Percentiles rank a stretch among this genome's conserved stretches.
phyloP scores from a whole-genome alignment of 2,888 invertebrate species.

The Calameuta pallipes region DNA sequence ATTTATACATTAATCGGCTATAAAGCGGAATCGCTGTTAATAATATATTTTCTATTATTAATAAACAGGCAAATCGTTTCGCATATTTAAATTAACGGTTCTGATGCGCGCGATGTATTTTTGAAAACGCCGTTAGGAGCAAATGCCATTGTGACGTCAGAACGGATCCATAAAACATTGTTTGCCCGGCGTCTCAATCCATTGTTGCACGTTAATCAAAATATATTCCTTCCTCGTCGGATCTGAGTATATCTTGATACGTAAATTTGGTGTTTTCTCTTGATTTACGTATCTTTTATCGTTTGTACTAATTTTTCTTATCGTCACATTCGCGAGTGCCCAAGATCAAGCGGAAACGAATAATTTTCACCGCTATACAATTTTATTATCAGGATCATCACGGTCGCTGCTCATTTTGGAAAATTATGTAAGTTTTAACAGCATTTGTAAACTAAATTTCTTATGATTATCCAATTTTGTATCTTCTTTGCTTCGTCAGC shows the following conservation, averaged over 20 bases:
- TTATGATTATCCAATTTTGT: neutral
- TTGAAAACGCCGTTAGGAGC: neutral
- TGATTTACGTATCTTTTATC: neutral
- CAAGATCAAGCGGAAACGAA: neutral
- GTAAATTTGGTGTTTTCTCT: neutral
- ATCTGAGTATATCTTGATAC: neutral
- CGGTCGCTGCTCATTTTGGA: neutral
- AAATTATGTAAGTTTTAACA: neutral
- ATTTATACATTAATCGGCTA: slow-evolving; percentile 43
- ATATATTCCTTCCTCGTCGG: neutral
- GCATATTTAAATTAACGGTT: neutral
- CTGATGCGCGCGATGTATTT: neutral
- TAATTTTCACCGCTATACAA: neutral
- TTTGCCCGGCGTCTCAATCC: neutral
- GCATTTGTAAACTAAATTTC: neutral
- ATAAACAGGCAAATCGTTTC: neutral
- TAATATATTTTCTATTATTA: neutral
- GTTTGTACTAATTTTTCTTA: neutral
- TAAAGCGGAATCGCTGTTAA: slow-evolving; percentile 28
- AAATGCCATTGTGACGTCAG: neutral
- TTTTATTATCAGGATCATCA: neutral
- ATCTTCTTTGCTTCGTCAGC: neutral
- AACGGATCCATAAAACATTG: neutral
- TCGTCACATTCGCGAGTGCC: neutral
- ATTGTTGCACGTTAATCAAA: neutral